A percentile compares a stretch with the other conserved stretches of the same genome.
Conservation (phyloP, 2,797 vertebrate species). For the Galagoides demidoff region DNA sequence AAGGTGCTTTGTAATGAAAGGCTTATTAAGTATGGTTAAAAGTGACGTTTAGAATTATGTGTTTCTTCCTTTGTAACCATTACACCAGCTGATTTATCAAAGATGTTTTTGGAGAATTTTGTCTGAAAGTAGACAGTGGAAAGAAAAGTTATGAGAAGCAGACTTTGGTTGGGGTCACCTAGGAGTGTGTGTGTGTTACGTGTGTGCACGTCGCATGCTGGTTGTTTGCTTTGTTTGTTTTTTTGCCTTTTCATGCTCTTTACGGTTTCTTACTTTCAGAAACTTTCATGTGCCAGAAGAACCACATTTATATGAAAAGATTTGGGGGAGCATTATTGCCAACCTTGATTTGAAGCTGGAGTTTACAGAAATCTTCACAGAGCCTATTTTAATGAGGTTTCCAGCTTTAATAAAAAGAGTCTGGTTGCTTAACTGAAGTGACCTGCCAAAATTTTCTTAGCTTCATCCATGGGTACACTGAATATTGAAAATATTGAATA, state of each 20-base stretch:
- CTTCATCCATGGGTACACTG: conserved; percentile 56
- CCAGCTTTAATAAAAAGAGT: conserved; percentile 75
- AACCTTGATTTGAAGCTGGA: conserved; percentile 65
- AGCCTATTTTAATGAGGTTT: conserved; percentile 78
- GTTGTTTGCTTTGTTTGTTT: conserved; percentile 25
- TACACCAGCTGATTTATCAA: neutral
- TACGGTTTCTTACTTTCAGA: conserved; percentile 49
- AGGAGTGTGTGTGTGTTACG: neutral
- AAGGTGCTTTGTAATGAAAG: neutral
- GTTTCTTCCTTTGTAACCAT: neutral
- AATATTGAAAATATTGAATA: conserved; percentile 73
- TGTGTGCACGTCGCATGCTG: neutral
- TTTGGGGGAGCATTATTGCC: conserved; percentile 55
- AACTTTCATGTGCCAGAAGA: conserved; percentile 35
- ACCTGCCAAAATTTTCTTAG: conserved; percentile 66
- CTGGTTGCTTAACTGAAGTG: conserved; percentile 58
- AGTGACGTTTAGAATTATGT: neutral
- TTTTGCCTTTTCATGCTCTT: neutral
- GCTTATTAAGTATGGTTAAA: neutral
- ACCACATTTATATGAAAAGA: conserved; percentile 64
- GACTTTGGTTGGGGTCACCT: neutral
- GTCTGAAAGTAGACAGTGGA: neutral
- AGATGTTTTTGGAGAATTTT: neutral
- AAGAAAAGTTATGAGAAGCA: neutral
- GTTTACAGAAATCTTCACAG: conserved; percentile 74